Percentiles rank a stretch among this genome's conserved stretches.
Conservation (phyloP, 2,888 invertebrate species). For the Cephus runcator region DNA sequence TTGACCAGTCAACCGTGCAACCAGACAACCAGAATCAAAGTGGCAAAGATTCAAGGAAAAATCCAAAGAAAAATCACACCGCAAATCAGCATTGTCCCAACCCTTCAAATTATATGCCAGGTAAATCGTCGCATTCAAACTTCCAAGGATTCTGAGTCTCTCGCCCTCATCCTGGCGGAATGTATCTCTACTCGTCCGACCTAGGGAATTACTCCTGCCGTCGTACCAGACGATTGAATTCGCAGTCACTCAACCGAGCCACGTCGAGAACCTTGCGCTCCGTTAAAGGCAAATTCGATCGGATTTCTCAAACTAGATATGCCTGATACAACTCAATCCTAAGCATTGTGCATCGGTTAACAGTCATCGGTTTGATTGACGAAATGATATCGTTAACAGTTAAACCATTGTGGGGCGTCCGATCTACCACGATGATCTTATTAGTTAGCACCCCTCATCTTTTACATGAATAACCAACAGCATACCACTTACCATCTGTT, state of each 20-base stretch:
- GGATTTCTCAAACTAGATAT: conserved; percentile 28
- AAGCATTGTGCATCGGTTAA: conserved; percentile 31
- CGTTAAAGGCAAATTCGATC: conserved; percentile 49
- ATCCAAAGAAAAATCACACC: not conserved
- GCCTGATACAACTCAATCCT: not conserved
- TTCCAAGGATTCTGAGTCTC: not conserved
- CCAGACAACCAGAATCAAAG: not conserved
- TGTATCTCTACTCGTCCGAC: not conserved
- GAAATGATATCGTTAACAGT: conserved; percentile 62
- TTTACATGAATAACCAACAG: not conserved
- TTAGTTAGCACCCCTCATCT: conserved; percentile 36
- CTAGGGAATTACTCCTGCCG: conserved; percentile 3
- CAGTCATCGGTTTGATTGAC: conserved; percentile 61
- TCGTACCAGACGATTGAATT: conserved; percentile 47
- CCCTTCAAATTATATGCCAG: not conserved
- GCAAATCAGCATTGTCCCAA: not conserved
- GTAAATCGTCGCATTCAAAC: not conserved
- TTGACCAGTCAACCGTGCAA: not conserved
- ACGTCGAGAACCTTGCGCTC: conserved; percentile 33
- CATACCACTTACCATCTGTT: not conserved
- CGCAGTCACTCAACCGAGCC: conserved; percentile 49
- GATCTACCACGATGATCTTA: conserved; percentile 56
- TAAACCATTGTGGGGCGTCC: conserved; percentile 46
- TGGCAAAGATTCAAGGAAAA: not conserved
- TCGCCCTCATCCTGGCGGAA: not conserved